These are phyloP conservation scores for Pasiphila rectangulata DNA, from an alignment of 2,888 invertebrate species.

Conservation along the genomic window DNA sequence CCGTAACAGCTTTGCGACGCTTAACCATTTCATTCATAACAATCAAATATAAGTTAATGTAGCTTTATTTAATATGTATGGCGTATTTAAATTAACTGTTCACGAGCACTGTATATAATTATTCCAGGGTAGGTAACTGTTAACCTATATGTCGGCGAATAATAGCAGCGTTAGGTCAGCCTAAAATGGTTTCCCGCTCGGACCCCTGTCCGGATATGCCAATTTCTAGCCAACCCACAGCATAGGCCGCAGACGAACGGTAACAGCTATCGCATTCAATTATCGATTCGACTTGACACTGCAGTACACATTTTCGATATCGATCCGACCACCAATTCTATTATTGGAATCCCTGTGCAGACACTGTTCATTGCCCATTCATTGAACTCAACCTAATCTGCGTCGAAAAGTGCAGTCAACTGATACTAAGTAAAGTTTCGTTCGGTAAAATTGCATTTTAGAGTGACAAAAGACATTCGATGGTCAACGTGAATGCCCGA, in stretches of 20 bases:
- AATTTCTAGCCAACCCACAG: slow-evolving; percentile 51
- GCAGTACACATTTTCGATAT: slow-evolving; percentile 28
- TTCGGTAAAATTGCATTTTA: too few species aligned
- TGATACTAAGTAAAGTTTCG: too few species aligned
- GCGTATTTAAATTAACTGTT: too few species aligned
- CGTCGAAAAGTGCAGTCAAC: background rate
- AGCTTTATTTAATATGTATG: too few species aligned
- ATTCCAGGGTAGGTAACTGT: background rate
- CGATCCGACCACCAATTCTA: slow-evolving; percentile 14
- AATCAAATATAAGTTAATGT: too few species aligned
- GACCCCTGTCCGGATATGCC: slow-evolving; percentile 60
- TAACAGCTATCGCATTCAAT: slow-evolving; percentile 54
- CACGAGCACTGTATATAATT: background rate
- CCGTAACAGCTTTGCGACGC: slow-evolving; percentile 48
- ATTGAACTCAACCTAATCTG: background rate
- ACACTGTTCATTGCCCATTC: background rate
- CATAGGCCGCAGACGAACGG: slow-evolving; percentile 44
- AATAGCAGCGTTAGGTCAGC: slow-evolving; percentile 26
- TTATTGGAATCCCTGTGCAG: slow-evolving; percentile 7
- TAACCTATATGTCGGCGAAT: background rate
- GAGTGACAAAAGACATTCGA: too few species aligned
- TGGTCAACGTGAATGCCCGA: too few species aligned
- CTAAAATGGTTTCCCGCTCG: slow-evolving; percentile 40
- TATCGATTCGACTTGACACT: slow-evolving; percentile 50
- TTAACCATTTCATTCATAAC: slow-evolving; percentile 31